These are phyloP conservation scores for Eulemur coronatus DNA, from an alignment of 2,797 vertebrate species.

Conservation along the genomic window DNA sequence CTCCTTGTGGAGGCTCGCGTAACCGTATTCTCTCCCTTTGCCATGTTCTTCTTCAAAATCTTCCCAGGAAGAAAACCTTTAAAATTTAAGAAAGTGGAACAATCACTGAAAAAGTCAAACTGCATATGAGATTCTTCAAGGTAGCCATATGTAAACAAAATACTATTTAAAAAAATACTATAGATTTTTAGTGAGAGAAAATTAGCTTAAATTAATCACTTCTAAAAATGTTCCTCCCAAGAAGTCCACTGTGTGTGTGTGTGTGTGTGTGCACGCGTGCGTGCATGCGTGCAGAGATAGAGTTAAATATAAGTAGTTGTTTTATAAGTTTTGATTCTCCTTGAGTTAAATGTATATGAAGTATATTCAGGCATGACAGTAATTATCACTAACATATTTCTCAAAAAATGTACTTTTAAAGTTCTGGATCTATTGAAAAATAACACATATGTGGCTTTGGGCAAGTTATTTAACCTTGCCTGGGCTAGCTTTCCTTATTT, in stretches of 20 bases:
- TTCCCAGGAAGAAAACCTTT: slow-evolving; percentile 98
- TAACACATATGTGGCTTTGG: neutral
- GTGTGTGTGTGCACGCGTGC: too few relatives aligned
- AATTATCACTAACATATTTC: slow-evolving; percentile 46
- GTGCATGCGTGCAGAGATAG: neutral
- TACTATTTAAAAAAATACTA: neutral
- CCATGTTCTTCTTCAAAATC: slow-evolving; percentile 98
- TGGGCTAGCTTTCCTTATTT: neutral
- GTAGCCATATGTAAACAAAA: neutral
- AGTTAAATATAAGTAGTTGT: neutral
- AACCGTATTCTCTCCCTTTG: slow-evolving; percentile 97
- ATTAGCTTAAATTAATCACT: slow-evolving; percentile 4
- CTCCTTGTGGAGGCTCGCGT: slow-evolving; percentile 98
- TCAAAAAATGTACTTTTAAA: neutral
- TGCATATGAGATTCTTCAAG: neutral
- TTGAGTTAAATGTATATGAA: slow-evolving; percentile 2
- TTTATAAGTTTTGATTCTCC: neutral
- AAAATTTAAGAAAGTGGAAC: slow-evolving; percentile 51
- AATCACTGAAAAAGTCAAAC: neutral
- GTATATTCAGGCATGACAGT: neutral
- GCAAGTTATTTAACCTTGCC: neutral
- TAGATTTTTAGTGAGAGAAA: neutral
- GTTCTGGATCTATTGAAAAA: neutral
- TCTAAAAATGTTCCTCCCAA: neutral
- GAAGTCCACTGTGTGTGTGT: neutral